phyloP scores from a whole-genome alignment of 2,888 invertebrate genomes.

The Agrochola circellaris region DNA sequence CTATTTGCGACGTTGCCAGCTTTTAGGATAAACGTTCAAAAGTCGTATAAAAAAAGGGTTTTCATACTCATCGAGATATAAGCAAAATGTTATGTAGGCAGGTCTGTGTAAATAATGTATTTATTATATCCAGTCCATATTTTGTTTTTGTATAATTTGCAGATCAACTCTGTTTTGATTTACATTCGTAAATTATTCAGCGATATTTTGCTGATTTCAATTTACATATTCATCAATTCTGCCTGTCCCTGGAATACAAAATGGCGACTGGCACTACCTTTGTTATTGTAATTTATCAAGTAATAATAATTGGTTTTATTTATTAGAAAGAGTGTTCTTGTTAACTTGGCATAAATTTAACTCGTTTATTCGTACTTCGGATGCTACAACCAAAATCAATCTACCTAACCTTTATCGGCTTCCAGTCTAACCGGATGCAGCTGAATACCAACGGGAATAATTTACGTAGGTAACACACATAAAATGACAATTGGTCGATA shows the following conservation, averaged over 20 bases:
- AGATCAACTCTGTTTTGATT: conserved; percentile 48
- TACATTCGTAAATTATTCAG: conserved; percentile 57
- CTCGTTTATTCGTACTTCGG: background rate
- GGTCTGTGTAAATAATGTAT: conserved; percentile 43
- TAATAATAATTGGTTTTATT: conserved; percentile 11
- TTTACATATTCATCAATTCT: conserved; percentile 57
- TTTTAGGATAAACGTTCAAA: too few species aligned
- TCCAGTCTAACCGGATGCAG: too few species aligned
- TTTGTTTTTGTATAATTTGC: conserved; percentile 57
- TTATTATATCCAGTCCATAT: conserved; percentile 46
- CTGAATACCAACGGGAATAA: too few species aligned
- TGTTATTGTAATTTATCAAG: conserved; percentile 44
- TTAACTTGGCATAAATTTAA: background rate
- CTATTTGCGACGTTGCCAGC: too few species aligned
- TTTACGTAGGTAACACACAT: background rate
- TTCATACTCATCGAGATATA: background rate
- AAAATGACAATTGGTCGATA: background rate
- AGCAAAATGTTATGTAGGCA: conserved; percentile 6
- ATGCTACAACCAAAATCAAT: background rate
- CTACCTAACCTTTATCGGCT: background rate
- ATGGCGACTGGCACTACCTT: conserved; percentile 35
- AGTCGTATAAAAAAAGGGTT: conserved; percentile 7
- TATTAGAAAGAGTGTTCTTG: background rate
- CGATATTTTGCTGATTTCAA: conserved; percentile 52
- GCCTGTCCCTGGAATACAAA: conserved; percentile 50